Percentiles rank a stretch among this genome's conserved stretches.
Conservation (phyloP, 92 coral and sea anemone genomes). For the Phenganax stokvisi region DNA sequence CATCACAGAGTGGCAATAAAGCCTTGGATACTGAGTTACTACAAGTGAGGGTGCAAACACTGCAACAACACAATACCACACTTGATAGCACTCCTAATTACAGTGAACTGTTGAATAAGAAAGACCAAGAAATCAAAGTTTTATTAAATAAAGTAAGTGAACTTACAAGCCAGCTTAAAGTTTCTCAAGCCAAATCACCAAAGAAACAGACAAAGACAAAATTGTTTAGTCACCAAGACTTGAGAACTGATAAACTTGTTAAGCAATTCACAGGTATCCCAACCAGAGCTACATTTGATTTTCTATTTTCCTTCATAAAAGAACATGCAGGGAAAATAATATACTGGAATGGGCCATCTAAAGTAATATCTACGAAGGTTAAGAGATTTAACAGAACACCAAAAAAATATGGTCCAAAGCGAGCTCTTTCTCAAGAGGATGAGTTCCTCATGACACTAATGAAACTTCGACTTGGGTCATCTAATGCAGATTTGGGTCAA, state of each 20-base stretch:
- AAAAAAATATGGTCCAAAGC: background rate
- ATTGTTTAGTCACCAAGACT: background rate
- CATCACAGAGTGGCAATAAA: too few species aligned
- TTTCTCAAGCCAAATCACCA: too few species aligned
- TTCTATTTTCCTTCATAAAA: slow-evolving; percentile 48
- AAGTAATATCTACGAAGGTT: background rate
- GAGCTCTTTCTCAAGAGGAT: background rate
- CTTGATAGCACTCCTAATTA: too few species aligned
- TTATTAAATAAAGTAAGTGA: too few species aligned
- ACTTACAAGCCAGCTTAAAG: too few species aligned
- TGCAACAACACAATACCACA: too few species aligned
- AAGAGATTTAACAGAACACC: background rate
- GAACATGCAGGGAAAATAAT: slow-evolving; percentile 22
- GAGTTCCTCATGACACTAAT: background rate
- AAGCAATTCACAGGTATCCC: slow-evolving; percentile 43
- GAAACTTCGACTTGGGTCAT: slow-evolving; percentile 1
- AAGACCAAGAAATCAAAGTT: too few species aligned
- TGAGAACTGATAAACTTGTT: slow-evolving; percentile 42
- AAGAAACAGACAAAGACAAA: too few species aligned
- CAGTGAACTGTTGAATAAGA: too few species aligned
- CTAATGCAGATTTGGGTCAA: slow-evolving; percentile 7
- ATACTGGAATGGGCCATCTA: background rate
- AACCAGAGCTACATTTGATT: slow-evolving; percentile 40
- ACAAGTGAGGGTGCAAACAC: too few species aligned
- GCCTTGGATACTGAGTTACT: too few species aligned